Percentiles rank a stretch among this genome's conserved stretches.
Evolutionary conservation across 2,888 invertebrate species (phyloP).

Genomic region (Leptinotarsa haldemani): DNA sequence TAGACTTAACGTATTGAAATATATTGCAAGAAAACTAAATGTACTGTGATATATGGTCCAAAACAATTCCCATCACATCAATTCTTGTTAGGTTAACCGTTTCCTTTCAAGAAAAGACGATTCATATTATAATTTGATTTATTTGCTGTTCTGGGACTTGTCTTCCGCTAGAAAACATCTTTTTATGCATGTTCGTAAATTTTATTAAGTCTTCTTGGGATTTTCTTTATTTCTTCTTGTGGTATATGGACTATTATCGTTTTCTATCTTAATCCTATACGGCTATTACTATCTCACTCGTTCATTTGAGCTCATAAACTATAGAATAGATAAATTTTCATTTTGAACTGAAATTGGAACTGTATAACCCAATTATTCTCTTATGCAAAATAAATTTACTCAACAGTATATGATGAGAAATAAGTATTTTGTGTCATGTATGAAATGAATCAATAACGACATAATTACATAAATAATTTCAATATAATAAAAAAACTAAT

Average conservation of each 20-base stretch:
- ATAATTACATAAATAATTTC: too few relatives aligned
- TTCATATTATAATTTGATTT: background rate
- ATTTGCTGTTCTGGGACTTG: background rate
- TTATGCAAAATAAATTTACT: too few relatives aligned
- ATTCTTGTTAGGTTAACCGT: background rate
- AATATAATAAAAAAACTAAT: too few relatives aligned
- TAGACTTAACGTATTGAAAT: background rate
- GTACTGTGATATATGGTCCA: conserved; percentile 1
- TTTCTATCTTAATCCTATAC: too few relatives aligned
- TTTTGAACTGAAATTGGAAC: too few relatives aligned
- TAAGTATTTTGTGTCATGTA: too few relatives aligned
- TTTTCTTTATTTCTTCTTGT: background rate
- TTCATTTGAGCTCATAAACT: too few relatives aligned
- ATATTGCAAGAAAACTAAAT: conserved; percentile 6
- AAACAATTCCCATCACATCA: conserved; percentile 9
- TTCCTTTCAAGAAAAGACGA: background rate
- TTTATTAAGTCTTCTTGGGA: background rate
- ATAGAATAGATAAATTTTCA: too few relatives aligned
- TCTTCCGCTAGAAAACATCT: conserved; percentile 3
- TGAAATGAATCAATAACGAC: too few relatives aligned
- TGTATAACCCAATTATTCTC: too few relatives aligned
- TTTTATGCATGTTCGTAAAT: background rate
- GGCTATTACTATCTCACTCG: too few relatives aligned
- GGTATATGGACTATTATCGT: background rate
- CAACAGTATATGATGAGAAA: too few relatives aligned